Evolutionary conservation across 2,113 vertebrate species (phyloP).

Genomic region (Macrotus californicus): DNA sequence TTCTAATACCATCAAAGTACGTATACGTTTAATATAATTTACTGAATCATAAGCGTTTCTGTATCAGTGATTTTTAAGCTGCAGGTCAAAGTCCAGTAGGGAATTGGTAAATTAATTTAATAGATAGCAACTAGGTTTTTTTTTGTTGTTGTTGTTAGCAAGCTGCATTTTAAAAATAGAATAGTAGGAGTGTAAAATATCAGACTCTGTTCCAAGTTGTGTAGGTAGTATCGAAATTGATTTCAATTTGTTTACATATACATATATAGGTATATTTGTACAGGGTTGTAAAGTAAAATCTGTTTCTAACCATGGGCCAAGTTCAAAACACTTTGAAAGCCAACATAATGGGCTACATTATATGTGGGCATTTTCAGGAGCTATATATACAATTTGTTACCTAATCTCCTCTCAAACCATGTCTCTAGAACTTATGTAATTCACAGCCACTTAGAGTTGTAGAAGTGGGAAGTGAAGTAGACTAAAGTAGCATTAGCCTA

Average conservation of each 20-base stretch:
- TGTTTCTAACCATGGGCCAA: neutral
- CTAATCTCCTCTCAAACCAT: neutral
- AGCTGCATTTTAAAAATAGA: neutral
- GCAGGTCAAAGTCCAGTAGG: neutral
- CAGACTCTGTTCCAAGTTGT: neutral
- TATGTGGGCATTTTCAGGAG: neutral
- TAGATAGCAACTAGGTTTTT: neutral
- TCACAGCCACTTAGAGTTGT: neutral
- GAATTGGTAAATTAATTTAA: neutral
- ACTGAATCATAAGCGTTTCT: neutral
- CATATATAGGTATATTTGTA: neutral
- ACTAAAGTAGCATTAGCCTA: neutral
- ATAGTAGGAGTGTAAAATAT: neutral
- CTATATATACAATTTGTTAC: neutral
- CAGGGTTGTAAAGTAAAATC: neutral
- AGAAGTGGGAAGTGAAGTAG: neutral
- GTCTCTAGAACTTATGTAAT: neutral
- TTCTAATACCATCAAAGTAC: slow-evolving; percentile 81
- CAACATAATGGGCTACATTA: neutral
- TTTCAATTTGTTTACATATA: neutral
- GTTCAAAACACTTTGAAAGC: neutral
- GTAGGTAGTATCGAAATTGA: neutral
- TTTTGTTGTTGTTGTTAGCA: neutral
- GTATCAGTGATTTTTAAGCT: neutral
- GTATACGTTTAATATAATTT: slow-evolving; percentile 57